These are phyloP conservation scores for Haliclona indistincta DNA, from an alignment of 37 sponge, comb jelly and placozoan species.

Conservation along the genomic window DNA sequence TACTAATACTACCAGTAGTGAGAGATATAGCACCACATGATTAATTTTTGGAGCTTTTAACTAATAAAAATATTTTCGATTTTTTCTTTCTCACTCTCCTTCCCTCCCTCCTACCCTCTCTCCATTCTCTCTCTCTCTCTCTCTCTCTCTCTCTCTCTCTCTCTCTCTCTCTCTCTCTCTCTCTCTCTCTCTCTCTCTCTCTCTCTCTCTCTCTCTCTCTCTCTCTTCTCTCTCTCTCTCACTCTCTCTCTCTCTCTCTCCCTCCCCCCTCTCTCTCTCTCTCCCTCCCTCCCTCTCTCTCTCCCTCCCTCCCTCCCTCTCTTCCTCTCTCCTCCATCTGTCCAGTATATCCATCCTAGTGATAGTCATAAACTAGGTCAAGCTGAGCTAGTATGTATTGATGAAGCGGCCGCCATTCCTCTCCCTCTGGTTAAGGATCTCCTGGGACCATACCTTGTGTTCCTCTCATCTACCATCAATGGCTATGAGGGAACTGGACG, in stretches of 20 bases:
- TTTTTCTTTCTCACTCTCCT: too few species aligned
- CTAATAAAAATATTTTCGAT: too few species aligned
- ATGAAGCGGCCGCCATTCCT: slow-evolving; percentile 98
- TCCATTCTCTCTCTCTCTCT: too few species aligned
- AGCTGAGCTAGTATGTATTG: slow-evolving; percentile 95
- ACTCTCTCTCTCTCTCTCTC: slow-evolving; percentile 34
- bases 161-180: too few species aligned
- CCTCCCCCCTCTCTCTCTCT: slow-evolving; percentile 40
- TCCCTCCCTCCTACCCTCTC: too few species aligned
- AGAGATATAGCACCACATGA: too few species aligned
- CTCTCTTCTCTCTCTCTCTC: slow-evolving; percentile 55
- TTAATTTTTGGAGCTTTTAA: too few species aligned
- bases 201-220: slow-evolving; percentile 42
- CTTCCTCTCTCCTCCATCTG: slow-evolving; percentile 50
- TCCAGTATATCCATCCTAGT: slow-evolving; percentile 94
- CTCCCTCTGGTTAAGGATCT: slow-evolving; percentile 91
- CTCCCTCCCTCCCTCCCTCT: slow-evolving; percentile 41
- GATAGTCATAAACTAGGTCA: slow-evolving; percentile 87
- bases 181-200: too few species aligned
- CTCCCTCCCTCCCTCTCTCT: slow-evolving; percentile 63
- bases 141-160: too few species aligned
- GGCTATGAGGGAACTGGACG: slow-evolving; percentile 98
- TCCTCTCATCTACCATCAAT: slow-evolving; percentile 96
- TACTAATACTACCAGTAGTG: too few species aligned
- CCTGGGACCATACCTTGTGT: slow-evolving; percentile 92